These are phyloP conservation scores for Drosophila melanosoma DNA, from an alignment of 2,888 invertebrate genomes.

Conservation along the genomic window DNA sequence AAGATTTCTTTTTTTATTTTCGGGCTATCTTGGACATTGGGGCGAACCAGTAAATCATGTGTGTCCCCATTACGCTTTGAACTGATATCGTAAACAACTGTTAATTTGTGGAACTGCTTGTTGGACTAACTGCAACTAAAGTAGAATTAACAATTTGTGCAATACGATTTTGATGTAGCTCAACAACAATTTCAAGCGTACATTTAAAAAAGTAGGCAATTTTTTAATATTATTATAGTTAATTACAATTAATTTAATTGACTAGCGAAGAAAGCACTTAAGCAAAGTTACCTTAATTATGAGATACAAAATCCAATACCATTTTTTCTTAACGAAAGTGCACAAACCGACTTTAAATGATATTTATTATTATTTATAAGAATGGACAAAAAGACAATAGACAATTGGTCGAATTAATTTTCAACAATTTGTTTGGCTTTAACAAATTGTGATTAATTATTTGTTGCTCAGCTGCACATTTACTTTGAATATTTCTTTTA, in stretches of 20 bases:
- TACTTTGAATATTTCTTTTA: neutral
- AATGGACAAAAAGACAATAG: neutral
- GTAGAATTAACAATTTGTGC: neutral
- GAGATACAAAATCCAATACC: neutral
- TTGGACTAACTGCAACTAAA: neutral
- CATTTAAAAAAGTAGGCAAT: neutral
- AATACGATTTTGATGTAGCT: neutral
- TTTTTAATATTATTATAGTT: neutral
- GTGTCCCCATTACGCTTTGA: neutral
- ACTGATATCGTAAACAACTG: neutral
- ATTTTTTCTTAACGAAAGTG: neutral
- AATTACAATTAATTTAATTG: neutral
- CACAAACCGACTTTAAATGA: neutral
- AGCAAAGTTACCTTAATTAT: neutral
- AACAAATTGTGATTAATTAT: neutral
- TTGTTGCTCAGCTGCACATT: neutral
- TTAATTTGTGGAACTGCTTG: neutral
- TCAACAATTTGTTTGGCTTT: neutral
- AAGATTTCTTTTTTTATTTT: slow-evolving; percentile 16
- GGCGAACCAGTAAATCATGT: slow-evolving; percentile 18
- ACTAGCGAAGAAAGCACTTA: neutral
- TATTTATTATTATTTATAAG: neutral
- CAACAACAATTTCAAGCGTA: too few species aligned
- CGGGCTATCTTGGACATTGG: slow-evolving; percentile 5
- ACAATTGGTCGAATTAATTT: neutral